Evolutionary conservation across 53 echinoderm and acorn worm species (phyloP).

Genomic region (Holothuria scabra): DNA sequence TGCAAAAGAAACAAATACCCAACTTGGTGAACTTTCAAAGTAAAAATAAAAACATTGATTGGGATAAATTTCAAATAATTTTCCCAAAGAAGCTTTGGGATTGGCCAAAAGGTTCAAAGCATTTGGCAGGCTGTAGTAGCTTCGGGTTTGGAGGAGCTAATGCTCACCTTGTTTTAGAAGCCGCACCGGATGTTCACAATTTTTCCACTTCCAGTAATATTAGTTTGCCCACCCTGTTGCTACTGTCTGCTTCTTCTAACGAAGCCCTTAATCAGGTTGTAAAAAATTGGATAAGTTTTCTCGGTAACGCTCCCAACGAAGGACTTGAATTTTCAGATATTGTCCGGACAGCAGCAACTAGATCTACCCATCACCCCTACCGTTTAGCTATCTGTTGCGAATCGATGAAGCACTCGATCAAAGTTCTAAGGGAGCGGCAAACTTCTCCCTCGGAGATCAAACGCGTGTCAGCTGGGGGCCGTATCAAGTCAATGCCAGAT

Average conservation of each 20-base stretch:
- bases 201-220: conserved; percentile 3
- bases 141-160: too few relatives aligned
- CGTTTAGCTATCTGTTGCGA: conserved; percentile 10
- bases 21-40: conserved; percentile 41
- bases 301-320: conserved; percentile 61
- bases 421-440: not conserved
- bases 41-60: conserved; percentile 33
- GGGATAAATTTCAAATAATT: conserved; percentile 11
- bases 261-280: conserved; percentile 19
- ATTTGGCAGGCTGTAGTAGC: conserved; percentile 40
- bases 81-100: conserved; percentile 9
- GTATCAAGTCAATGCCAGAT: not conserved
- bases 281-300: conserved; percentile 37
- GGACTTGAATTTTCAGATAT: conserved; percentile 17
- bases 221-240: not conserved
- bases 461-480: not conserved
- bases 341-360: conserved; percentile 36
- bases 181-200: not conserved
- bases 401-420: conserved; percentile 1
- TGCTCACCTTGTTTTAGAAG: conserved; percentile 21
- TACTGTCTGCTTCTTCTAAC: conserved; percentile 40
- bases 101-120: conserved; percentile 31
- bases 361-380: conserved; percentile 36
- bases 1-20: conserved; percentile 41
- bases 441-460: not conserved